These are phyloP conservation scores for Platycercus adscitus DNA, from an alignment of 2,113 vertebrate species.

Conservation along the genomic window DNA sequence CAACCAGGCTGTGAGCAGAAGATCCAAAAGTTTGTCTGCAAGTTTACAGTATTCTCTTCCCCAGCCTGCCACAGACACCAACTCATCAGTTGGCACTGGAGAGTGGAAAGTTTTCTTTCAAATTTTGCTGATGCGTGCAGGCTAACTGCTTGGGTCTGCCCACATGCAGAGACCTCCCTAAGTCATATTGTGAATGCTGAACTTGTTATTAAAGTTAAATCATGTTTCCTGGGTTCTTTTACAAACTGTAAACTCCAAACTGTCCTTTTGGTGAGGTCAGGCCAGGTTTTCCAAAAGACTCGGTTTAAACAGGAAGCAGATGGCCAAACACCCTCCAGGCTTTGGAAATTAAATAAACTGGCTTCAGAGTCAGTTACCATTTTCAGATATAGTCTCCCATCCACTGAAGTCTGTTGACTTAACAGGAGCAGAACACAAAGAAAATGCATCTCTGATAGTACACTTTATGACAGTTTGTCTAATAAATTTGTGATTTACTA, in stretches of 20 bases:
- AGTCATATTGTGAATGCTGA: not conserved
- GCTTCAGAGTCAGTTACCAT: not conserved
- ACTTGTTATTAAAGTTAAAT: not conserved
- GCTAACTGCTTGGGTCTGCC: not conserved
- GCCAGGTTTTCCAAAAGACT: conserved; percentile 51
- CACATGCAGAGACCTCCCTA: not conserved
- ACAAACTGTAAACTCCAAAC: not conserved
- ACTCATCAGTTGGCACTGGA: not conserved
- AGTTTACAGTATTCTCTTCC: not conserved
- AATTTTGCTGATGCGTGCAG: not conserved
- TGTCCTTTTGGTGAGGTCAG: conserved; percentile 1
- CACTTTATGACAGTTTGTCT: not conserved
- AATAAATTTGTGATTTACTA: not conserved
- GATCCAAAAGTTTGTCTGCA: not conserved
- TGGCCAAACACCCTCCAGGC: conserved; percentile 19
- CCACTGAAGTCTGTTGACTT: not conserved
- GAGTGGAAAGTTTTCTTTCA: not conserved
- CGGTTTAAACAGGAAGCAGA: conserved; percentile 38
- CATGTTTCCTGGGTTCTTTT: not conserved
- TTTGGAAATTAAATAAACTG: conserved; percentile 25
- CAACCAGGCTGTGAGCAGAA: not conserved
- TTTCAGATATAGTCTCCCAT: not conserved
- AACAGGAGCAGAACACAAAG: not conserved
- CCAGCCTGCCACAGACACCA: not conserved
- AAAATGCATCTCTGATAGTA: not conserved